Conservation (phyloP, 2,888 invertebrate genomes). For the Campoplex capitator region DNA sequence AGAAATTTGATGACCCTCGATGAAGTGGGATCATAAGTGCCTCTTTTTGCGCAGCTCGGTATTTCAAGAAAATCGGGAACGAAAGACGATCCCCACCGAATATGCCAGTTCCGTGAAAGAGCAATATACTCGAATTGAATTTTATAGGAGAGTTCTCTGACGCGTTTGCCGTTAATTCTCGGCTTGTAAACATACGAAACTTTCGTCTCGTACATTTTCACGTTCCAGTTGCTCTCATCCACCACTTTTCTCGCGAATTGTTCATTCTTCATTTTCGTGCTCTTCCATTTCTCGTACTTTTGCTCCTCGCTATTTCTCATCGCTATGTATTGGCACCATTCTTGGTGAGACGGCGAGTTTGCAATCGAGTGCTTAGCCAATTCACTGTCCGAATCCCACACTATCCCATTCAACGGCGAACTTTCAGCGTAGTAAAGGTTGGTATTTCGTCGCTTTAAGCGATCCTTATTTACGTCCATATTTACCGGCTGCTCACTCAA, state of each 20-base stretch:
- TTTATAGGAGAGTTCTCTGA: conserved; percentile 29
- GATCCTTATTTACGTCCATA: conserved; percentile 2
- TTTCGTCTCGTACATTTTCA: conserved; percentile 30
- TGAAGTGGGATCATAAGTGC: conserved; percentile 37
- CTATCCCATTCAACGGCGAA: conserved; percentile 34
- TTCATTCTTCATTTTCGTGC: not conserved
- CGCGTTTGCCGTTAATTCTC: conserved; percentile 21
- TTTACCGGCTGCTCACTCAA: not conserved
- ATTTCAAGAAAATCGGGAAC: conserved; percentile 39
- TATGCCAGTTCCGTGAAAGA: conserved; percentile 55
- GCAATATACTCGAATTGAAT: conserved; percentile 52
- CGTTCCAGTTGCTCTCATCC: conserved; percentile 31
- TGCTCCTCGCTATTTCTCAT: not conserved
- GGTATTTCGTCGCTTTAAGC: conserved; percentile 1
- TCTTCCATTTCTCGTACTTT: conserved; percentile 45
- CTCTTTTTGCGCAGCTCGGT: not conserved
- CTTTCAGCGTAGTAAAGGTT: conserved; percentile 61
- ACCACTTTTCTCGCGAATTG: conserved; percentile 5
- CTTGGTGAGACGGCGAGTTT: conserved; percentile 21
- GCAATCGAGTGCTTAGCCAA: not conserved
- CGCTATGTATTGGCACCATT: conserved; percentile 36
- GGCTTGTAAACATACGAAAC: conserved; percentile 56
- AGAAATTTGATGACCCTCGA: conserved; percentile 13
- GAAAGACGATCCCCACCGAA: conserved; percentile 36
- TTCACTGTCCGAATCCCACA: conserved; percentile 63